phyloP scores from a whole-genome alignment of 30 jellyfish, hydroid and myxozoan species.

The Hydractinia symbiolongicarpus region DNA sequence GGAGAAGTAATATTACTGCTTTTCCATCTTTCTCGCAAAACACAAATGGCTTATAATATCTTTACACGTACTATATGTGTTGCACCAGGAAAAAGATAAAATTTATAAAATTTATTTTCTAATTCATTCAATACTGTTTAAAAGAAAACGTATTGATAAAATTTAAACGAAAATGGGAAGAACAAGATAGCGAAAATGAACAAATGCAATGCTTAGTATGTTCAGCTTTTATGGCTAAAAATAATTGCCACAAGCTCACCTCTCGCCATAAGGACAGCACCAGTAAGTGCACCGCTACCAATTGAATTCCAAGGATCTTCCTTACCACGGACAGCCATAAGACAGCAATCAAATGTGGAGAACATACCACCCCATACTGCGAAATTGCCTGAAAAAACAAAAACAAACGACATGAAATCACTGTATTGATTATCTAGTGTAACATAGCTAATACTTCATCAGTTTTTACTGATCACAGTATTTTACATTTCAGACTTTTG shows the following conservation, averaged over 20 bases:
- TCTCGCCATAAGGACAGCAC: conserved; percentile 96
- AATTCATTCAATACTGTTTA: too few species aligned
- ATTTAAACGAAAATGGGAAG: too few species aligned
- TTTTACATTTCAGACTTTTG: background rate
- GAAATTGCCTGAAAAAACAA: conserved; percentile 67
- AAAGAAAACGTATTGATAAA: too few species aligned
- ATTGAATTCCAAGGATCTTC: conserved; percentile 99
- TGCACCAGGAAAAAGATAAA: too few species aligned
- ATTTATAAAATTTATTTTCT: too few species aligned
- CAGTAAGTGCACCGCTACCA: conserved; percentile 97
- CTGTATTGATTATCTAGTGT: background rate
- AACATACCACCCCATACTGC: conserved; percentile 99
- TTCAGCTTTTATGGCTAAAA: background rate
- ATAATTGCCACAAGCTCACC: conserved; percentile 36
- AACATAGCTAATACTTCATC: background rate
- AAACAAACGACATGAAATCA: background rate
- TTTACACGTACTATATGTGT: too few species aligned
- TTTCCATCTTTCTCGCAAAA: too few species aligned
- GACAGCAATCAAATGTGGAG: conserved; percentile 90
- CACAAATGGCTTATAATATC: too few species aligned
- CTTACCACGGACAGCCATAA: conserved; percentile 87
- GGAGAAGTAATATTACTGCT: too few species aligned
- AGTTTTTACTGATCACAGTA: background rate
- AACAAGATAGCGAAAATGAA: too few species aligned
- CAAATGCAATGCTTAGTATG: background rate